Evolutionary conservation across 2,888 invertebrate species (phyloP), one percentile per base, ranked within the genome.

Genomic region (Ornithoptera alexandrae): DNA sequence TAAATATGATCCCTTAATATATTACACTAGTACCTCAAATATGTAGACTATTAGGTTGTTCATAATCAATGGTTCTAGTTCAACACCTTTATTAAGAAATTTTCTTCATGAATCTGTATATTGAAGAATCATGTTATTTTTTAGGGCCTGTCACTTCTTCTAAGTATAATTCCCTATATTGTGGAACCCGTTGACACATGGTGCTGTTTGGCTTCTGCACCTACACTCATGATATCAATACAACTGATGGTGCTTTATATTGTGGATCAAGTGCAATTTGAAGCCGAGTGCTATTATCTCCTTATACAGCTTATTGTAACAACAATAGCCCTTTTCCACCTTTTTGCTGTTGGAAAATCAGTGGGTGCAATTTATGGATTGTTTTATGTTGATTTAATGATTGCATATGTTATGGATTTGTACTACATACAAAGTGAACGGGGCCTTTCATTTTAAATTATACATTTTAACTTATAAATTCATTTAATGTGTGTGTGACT

Each of bases 111-210:
- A 36, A 50, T 50, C 10, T 42, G 7, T 22, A 60, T 50, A 68
- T 18, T 65, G 62, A 64, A 69, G 57, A 58, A n/a, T 62, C n/a
- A 65, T 62, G 22, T 61, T 24, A 65, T 67, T 24, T 79, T 91
- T 87, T 92, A 92, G 91, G 90, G 88, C 84, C 83, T 91, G 84
- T 89, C 90, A 76, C 84, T 92, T 73, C 83, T 91, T 72, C 88
- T 92, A 81, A 88, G 83, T 85, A 79, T 91, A 75, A 82, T 91
- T 73, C 89, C 89, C 71, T 85, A 88, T 80, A 84, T 90, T 74
- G 88, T 91, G 86, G 82, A 80, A 42, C 88, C 89, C 0, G 76
- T 88, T 84, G 88, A 89, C 65, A 46, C 72, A 57, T 78, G 81
- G 72, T 83, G 85, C 72, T 91, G 91, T 78, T 76, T 90, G 75